Evolutionary conservation across 2,113 vertebrate species (phyloP), one percentile per base, ranked within the genome.

Genomic region (Otolemur garnettii): DNA sequence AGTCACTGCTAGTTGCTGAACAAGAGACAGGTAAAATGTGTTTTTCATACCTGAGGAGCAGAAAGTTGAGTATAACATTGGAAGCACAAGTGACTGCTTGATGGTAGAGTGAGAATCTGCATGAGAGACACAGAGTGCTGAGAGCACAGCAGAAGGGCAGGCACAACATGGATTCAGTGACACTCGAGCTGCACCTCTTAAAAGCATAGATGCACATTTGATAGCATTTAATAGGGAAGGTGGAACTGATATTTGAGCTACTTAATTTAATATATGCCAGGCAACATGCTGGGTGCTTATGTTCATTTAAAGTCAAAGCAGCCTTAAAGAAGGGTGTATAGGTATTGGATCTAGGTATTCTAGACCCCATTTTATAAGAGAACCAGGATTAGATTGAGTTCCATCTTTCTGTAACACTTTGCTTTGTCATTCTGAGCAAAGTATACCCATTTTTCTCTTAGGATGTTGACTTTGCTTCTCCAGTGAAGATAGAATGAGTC

Each of bases 331-430:
- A 22, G 3, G 26, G 11, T 22, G 13, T 55, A 55, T 0, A 28
- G 24, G 4, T 64, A 17, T 71, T 60, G 10, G 59, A n/a, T 38
- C n/a, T 94, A 24, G 6, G 60, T 90, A 71, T 35, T 80, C 71
- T 91, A 72, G 80, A 35, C 13, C 28, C 21, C 45, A 45, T 92
- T 86, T 95, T 94, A 86, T 38, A 33, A 72, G 87, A 72, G 11
- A 90, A 57, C 50, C 72, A 92, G 75, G 24, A 66, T 92, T 90
- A 90, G 64, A 72, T 90, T 94, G 62, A 69, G 15, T 79, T 79
- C 26, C 17, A 7, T 84, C 62, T 50, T 90, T 90, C 38, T 79
- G 26, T 30, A 55, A 91, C 91, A 87, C 24, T n/a, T 4, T 18
- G 15, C 77, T 50, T 28, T 75, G 2, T 90, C 53, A 57, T 77